Evolutionary conservation across 2,797 vertebrate species (phyloP).

Genomic region (Parambassis ranga): DNA sequence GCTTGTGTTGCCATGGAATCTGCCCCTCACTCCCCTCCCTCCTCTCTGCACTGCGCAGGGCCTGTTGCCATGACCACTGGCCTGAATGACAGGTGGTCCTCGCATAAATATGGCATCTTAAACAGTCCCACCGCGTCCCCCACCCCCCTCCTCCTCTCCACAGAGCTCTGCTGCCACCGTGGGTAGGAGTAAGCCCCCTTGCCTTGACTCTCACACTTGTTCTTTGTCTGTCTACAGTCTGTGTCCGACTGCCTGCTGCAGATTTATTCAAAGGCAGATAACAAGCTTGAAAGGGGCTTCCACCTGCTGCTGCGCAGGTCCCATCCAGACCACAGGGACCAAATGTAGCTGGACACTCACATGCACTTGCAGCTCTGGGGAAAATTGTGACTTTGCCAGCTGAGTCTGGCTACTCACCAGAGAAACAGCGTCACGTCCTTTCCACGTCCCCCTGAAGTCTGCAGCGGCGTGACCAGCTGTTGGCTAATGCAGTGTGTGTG

Average conservation of each 20-base stretch:
- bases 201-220: slow-evolving; percentile 24
- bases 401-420: slow-evolving; percentile 55
- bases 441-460: slow-evolving; percentile 65
- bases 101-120: slow-evolving; percentile 66
- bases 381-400: slow-evolving; percentile 28
- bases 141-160: not conserved
- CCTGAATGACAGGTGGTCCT: slow-evolving; percentile 80
- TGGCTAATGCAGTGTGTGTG: slow-evolving; percentile 54
- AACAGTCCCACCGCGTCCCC: slow-evolving; percentile 44
- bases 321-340: slow-evolving; percentile 24
- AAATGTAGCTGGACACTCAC: slow-evolving; percentile 8
- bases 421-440: slow-evolving; percentile 54
- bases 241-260: slow-evolving; percentile 37
- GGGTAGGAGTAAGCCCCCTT: slow-evolving; percentile 33
- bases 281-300: slow-evolving; percentile 51
- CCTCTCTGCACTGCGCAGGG: slow-evolving; percentile 75
- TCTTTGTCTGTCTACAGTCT: slow-evolving; percentile 44
- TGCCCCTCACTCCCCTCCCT: slow-evolving; percentile 48
- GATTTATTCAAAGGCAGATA: slow-evolving; percentile 65
- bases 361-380: not conserved
- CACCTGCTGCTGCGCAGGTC: slow-evolving; percentile 49
- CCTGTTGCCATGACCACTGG: slow-evolving; percentile 74
- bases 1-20: slow-evolving; percentile 80
- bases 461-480: slow-evolving; percentile 73
- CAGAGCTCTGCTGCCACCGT: slow-evolving; percentile 27